Evolutionary conservation across 2,797 vertebrate genomes (phyloP).

Genomic region (Gallinago stenura): DNA sequence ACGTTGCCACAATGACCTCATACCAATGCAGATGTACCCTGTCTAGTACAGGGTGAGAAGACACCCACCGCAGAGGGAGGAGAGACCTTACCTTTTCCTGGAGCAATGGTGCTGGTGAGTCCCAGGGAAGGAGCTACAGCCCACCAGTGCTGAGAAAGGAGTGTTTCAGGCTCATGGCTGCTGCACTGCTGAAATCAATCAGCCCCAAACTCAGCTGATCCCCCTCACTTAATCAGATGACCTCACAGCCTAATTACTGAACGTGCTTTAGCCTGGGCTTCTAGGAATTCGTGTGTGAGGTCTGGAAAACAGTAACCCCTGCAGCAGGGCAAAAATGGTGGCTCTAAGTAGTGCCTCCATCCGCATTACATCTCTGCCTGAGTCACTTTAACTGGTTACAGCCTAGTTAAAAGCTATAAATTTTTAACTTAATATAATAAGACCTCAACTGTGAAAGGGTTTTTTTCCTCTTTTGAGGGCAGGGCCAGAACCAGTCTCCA

Average conservation of each 20-base stretch:
- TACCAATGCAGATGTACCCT: neutral
- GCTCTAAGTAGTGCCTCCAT: neutral
- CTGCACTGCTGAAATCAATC: neutral
- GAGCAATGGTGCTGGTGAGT: rapidly evolving
- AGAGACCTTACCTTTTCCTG: neutral
- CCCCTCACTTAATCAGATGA: neutral
- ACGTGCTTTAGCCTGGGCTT: neutral
- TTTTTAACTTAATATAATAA: neutral
- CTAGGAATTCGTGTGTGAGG: neutral
- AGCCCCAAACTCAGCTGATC: neutral
- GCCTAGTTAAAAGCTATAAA: neutral
- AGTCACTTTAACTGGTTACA: neutral
- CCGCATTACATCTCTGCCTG: neutral
- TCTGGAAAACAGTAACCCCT: neutral
- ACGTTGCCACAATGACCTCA: neutral
- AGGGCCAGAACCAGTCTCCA: neutral
- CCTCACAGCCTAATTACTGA: neutral
- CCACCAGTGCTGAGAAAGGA: rapidly evolving
- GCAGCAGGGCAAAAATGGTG: neutral
- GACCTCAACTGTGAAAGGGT: neutral
- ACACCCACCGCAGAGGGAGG: rapidly evolving
- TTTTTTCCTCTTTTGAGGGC: neutral
- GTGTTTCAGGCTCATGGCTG: rapidly evolving
- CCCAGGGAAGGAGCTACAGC: rapidly evolving
- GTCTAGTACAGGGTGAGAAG: rapidly evolving